Evolutionary conservation across 2,888 invertebrate genomes (phyloP).

Genomic region (Limulus polyphemus): DNA sequence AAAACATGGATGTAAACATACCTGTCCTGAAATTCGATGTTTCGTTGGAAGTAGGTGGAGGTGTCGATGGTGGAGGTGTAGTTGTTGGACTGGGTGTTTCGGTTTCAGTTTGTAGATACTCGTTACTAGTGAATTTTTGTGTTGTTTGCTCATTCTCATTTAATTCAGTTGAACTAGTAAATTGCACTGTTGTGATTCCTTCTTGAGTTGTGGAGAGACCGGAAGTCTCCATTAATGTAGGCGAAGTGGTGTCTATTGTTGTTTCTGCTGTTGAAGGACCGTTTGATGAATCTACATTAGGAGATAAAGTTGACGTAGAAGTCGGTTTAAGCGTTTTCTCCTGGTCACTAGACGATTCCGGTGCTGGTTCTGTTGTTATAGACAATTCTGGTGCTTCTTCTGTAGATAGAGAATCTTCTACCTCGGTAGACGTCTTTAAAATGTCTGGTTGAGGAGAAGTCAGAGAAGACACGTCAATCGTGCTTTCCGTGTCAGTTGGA

Average conservation of each 20-base stretch:
- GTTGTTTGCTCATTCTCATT: background rate
- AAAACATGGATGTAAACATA: no score
- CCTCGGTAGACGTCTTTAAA: background rate
- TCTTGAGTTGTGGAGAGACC: background rate
- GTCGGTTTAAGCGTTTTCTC: background rate
- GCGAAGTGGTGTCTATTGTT: background rate
- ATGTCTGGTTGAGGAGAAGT: background rate
- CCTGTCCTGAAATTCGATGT: no score
- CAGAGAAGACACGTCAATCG: background rate
- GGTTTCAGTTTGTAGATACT: background rate
- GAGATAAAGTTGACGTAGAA: background rate
- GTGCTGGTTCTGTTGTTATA: background rate
- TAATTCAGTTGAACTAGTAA: background rate
- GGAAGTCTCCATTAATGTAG: background rate
- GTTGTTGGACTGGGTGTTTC: background rate
- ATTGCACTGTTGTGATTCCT: background rate
- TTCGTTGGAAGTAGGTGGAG: no score
- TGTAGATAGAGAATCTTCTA: conserved; percentile 4
- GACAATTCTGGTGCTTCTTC: background rate
- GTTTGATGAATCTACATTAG: background rate
- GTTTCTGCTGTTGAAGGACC: background rate
- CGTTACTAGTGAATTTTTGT: background rate
- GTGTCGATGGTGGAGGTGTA: background rate
- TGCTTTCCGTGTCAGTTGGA: no score
- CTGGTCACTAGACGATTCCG: background rate